phyloP scores from a whole-genome alignment of 1,140 invertebrate genomes.

The Aphelinus certus region DNA sequence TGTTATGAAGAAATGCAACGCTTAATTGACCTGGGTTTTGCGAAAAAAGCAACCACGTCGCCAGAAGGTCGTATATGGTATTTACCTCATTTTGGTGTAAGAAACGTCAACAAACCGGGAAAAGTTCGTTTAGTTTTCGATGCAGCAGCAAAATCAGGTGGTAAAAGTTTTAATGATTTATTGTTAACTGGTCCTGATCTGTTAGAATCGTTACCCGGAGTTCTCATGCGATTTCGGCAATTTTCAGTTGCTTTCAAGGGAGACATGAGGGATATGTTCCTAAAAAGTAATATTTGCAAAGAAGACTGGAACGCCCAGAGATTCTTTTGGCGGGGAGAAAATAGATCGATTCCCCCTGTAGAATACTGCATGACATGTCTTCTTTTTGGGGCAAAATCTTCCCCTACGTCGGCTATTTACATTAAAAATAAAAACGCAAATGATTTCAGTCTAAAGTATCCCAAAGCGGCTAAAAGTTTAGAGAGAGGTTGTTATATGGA shows the following conservation, averaged over 20 bases:
- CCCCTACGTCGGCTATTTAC: background rate
- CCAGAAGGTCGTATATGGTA: background rate
- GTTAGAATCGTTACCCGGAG: background rate
- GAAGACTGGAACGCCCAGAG: background rate
- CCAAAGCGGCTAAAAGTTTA: background rate
- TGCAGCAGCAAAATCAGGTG: background rate
- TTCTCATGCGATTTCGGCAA: background rate
- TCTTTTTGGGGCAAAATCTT: constrained; percentile 15
- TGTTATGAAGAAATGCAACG: constrained; percentile 14
- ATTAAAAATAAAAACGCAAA: constrained; percentile 1
- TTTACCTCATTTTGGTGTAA: background rate
- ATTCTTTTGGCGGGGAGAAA: constrained; percentile 12
- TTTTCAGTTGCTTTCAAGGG: background rate
- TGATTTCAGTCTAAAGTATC: background rate
- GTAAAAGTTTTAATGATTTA: background rate
- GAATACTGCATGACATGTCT: constrained; percentile 1
- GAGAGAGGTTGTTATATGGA: constrained; percentile 2
- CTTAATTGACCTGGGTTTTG: constrained; percentile 10
- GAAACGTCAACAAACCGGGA: too few relatives aligned
- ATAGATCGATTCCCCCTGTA: background rate
- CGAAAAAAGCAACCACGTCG: background rate
- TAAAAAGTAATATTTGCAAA: background rate
- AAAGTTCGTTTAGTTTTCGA: too few relatives aligned
- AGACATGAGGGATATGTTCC: constrained; percentile 5
- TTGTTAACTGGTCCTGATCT: background rate